phyloP scores from a whole-genome alignment of 2,113 vertebrate genomes.

The Glaucidium brasilianum region DNA sequence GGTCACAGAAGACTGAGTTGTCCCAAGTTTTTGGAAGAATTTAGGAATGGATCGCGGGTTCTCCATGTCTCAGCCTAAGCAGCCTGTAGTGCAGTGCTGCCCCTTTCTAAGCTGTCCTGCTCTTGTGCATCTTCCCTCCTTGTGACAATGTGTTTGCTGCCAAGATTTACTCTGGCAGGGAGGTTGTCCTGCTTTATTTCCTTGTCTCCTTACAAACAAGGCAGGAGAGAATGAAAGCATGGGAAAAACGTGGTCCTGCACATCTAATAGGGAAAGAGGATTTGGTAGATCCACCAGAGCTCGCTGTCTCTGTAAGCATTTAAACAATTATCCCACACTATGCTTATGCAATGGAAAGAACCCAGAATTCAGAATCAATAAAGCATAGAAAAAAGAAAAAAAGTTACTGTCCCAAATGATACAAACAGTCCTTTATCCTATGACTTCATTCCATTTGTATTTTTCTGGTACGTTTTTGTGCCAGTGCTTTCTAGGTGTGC shows the following conservation, averaged over 20 bases:
- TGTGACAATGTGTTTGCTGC: not conserved
- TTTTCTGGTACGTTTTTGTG: not conserved
- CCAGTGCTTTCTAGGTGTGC: not conserved
- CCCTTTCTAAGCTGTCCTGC: not conserved
- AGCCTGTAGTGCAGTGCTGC: not conserved
- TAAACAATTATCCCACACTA: fast-evolving
- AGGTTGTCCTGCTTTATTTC: not conserved
- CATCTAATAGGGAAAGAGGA: not conserved
- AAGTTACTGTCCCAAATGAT: not conserved
- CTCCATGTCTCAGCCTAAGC: not conserved
- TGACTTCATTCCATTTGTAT: not conserved
- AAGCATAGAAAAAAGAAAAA: not conserved
- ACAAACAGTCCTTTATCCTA: not conserved
- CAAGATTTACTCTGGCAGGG: not conserved
- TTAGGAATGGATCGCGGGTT: not conserved
- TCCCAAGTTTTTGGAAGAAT: not conserved
- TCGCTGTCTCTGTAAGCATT: not conserved
- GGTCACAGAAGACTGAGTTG: not conserved
- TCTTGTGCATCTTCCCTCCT: not conserved
- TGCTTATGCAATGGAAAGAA: not conserved
- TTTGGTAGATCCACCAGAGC: not conserved
- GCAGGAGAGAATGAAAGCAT: not conserved
- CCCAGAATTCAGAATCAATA: not conserved
- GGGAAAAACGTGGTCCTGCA: not conserved
- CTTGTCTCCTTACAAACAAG: not conserved